Conservation (phyloP, 2,113 vertebrate species). For the Argyrosomus japonicus region DNA sequence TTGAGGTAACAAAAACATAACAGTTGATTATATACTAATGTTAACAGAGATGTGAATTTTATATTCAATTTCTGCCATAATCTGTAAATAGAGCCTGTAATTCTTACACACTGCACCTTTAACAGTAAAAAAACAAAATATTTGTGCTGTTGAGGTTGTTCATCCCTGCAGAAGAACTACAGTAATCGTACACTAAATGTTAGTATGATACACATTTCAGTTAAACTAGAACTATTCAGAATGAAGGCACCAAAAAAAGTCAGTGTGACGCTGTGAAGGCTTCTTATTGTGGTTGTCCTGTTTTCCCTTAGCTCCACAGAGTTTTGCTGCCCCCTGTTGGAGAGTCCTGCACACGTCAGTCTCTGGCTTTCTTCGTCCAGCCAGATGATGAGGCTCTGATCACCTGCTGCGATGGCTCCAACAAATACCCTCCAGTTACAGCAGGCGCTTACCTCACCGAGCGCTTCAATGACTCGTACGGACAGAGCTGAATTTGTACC, state of each 20-base stretch:
- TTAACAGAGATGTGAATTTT: no score
- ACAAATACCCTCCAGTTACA: constrained; percentile 77
- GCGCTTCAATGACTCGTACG: constrained; percentile 62
- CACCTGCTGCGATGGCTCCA: constrained; percentile 76
- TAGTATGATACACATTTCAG: neutral
- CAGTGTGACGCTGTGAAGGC: neutral
- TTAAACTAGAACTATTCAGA: no score
- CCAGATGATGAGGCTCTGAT: constrained; percentile 77
- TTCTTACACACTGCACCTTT: no score
- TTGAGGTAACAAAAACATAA: no score
- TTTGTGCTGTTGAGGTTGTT: neutral
- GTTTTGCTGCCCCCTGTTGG: constrained; percentile 78
- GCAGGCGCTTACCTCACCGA: constrained; percentile 59
- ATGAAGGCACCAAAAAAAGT: neutral
- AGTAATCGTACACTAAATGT: neutral
- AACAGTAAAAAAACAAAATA: neutral
- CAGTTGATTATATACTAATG: no score
- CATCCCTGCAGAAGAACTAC: neutral
- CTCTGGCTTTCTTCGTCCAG: constrained; percentile 81
- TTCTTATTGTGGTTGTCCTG: neutral
- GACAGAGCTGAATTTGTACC: constrained; percentile 8
- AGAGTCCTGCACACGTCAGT: constrained; percentile 75
- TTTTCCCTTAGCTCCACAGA: constrained; percentile 76
- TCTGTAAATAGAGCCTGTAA: no score
- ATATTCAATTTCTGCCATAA: no score